These are phyloP conservation scores for Proterorhinus semilunaris DNA, from an alignment of 2,113 vertebrate species.

Conservation along the genomic window DNA sequence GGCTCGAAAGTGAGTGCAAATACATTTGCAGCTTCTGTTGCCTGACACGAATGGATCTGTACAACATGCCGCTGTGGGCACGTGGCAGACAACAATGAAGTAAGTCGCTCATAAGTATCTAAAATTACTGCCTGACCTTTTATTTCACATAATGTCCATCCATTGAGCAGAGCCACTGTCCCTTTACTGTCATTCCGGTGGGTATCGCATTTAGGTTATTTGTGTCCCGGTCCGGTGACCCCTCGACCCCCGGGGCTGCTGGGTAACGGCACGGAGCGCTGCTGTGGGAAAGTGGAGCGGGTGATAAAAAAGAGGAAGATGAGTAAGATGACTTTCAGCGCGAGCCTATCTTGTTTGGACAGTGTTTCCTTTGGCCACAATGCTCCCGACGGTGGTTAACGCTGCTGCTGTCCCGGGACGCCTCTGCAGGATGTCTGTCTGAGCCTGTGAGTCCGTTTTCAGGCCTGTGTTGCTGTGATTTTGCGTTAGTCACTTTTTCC, in stretches of 20 bases:
- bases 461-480: neutral
- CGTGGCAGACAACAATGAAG: too few relatives aligned
- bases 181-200: neutral
- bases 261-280: constrained; percentile 14
- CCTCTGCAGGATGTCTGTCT: constrained; percentile 31
- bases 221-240: constrained; percentile 4
- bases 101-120: too few relatives aligned
- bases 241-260: constrained; percentile 31
- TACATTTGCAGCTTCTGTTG: too few relatives aligned
- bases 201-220: neutral
- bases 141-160: too few relatives aligned
- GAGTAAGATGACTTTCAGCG: constrained; percentile 33
- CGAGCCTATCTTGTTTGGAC: constrained; percentile 69
- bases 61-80: too few relatives aligned
- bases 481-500: neutral
- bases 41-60: too few relatives aligned
- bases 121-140: too few relatives aligned
- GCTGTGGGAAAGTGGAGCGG: constrained; percentile 49
- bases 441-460: constrained; percentile 14
- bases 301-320: constrained; percentile 56
- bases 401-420: constrained; percentile 22
- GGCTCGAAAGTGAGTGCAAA: too few relatives aligned
- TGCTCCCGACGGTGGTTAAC: constrained; percentile 35
- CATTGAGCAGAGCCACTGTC: neutral
- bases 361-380: constrained; percentile 58